A percentile compares a stretch with the other conserved stretches of the same genome.
Evolutionary conservation across 2,888 invertebrate species (phyloP).

Genomic region (Erebia palarica): DNA sequence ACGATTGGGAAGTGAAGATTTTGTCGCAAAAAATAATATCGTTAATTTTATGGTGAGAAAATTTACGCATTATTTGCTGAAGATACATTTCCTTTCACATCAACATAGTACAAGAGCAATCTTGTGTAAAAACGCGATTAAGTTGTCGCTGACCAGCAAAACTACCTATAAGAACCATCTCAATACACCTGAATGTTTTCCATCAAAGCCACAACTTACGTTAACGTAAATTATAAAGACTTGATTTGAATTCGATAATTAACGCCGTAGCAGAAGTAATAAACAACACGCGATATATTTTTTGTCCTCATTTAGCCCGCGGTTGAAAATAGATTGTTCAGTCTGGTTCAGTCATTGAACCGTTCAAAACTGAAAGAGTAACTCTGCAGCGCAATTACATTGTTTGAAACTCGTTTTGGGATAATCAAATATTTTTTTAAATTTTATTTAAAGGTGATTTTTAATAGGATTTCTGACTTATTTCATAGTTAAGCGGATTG

Average conservation of each 20-base stretch:
- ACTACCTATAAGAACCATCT: background rate
- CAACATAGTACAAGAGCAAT: background rate
- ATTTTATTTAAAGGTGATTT: background rate
- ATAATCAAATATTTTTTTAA: constrained; percentile 19
- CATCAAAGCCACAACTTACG: background rate
- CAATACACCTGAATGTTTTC: background rate
- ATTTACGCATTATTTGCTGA: too few relatives aligned
- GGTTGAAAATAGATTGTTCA: constrained; percentile 23
- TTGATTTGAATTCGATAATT: constrained; percentile 21
- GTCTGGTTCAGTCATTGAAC: constrained; percentile 25
- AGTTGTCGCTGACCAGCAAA: background rate
- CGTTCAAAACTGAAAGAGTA: constrained; percentile 23
- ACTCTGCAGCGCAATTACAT: constrained; percentile 19
- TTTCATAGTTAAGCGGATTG: background rate
- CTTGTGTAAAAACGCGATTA: background rate
- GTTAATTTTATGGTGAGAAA: too few relatives aligned
- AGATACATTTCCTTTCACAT: background rate
- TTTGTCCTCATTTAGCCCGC: constrained; percentile 16
- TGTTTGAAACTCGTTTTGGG: constrained; percentile 19
- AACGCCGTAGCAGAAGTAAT: constrained; percentile 17
- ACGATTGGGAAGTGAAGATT: too few relatives aligned
- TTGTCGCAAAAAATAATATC: too few relatives aligned
- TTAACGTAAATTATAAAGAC: constrained; percentile 8
- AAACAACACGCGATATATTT: constrained; percentile 26
- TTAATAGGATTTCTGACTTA: background rate